phyloP scores from a whole-genome alignment of 2,113 vertebrate genomes.

The Synchiropus splendidus region DNA sequence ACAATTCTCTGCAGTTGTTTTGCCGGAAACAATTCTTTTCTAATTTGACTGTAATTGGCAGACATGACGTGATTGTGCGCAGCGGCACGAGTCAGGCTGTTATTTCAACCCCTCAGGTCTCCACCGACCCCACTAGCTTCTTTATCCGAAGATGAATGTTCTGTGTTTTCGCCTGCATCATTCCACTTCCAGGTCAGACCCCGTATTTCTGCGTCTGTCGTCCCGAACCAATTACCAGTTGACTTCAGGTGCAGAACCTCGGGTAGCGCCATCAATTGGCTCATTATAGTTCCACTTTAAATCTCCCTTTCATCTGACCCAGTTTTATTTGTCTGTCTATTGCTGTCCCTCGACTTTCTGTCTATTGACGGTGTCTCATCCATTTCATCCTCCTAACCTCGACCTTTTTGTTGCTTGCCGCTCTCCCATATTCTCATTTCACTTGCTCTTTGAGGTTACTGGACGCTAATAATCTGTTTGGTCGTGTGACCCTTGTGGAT shows the following conservation, averaged over 20 bases:
- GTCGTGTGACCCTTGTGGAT: no score
- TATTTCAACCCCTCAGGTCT: slow-evolving; percentile 3
- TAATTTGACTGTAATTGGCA: slow-evolving; percentile 41
- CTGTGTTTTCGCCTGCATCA: no score
- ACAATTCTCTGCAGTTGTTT: slow-evolving; percentile 14
- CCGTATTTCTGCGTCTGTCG: slow-evolving; percentile 22
- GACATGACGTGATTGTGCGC: slow-evolving; percentile 45
- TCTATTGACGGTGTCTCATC: background rate
- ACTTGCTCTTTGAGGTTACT: no score
- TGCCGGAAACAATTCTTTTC: slow-evolving; percentile 24
- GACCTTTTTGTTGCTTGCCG: no score
- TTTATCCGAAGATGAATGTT: slow-evolving; percentile 2
- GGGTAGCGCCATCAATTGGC: slow-evolving; percentile 33
- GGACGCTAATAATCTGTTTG: no score
- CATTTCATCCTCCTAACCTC: background rate
- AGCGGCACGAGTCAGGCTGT: no score
- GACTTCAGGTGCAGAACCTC: slow-evolving; percentile 44
- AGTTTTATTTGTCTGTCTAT: slow-evolving; percentile 5
- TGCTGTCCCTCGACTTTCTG: slow-evolving; percentile 3
- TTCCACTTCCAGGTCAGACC: no score
- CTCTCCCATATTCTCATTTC: no score
- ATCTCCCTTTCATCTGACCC: slow-evolving; percentile 7
- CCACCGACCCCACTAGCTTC: background rate
- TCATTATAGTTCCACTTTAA: slow-evolving; percentile 43
- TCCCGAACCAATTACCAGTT: slow-evolving; percentile 47